Base-by-base conservation (phyloP, 2,888 invertebrate species). In the Anticlea derivata region DNA sequence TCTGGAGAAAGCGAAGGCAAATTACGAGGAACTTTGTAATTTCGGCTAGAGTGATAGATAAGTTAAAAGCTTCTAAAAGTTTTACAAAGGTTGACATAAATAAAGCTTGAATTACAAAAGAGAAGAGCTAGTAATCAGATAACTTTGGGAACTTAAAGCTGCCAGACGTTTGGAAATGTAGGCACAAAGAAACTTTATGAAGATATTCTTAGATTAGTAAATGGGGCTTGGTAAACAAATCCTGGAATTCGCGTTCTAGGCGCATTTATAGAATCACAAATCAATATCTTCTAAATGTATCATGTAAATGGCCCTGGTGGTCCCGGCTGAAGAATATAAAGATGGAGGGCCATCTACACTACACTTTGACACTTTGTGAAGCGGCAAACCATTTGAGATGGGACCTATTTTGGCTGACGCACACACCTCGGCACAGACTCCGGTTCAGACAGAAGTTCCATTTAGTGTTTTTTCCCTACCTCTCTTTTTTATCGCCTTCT, bases 11-110 rank as follows among this genome's bases (percentile, higher is more conserved):
- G 17, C 12, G 23, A 10, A 23, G 20, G 6, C 6, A 5, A 44
- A 20, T 35, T 17, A 34, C 12, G 8, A 10, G 23, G 30, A 49
- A 43, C 51, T 52, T 50, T 26, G 34, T 38, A 48, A 50, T 52
- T 54, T 52, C 27, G 20, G 38, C 26, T 49, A 40, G 35, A 45
- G 37, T 39, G 48, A 55, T 48, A 50, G 48, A 56, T 50, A 44
- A 43, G 39, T 50, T 57, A 49, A 51, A 57, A 61, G 61, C 50
- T 53, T 35, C 23, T 46, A 43, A 56, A 51, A 59, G 44, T 55
- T 55, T 45, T 48, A 55, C 55, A 56, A 52, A 48, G 50, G 55
- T 39, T 49, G 47, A 47, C 48, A 43, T 35, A 46, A 39, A 40
- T 37, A 47, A 37, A 41, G 47, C 45, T 41, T 41, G 30, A 46